These are phyloP conservation scores for Oithona nana DNA, from an alignment of 2,888 invertebrate genomes.

Conservation along the genomic window DNA sequence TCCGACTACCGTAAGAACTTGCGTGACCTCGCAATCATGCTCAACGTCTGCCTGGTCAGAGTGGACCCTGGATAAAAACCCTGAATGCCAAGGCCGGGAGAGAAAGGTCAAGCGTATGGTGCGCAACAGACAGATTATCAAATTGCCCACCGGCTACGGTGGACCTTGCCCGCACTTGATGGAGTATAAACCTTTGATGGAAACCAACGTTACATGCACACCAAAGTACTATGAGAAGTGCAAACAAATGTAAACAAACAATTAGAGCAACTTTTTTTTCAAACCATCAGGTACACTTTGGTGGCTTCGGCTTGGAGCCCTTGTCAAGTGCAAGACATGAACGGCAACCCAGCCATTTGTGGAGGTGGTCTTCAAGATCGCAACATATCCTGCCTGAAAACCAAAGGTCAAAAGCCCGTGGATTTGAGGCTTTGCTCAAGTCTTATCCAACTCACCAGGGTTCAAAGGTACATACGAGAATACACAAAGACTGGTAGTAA, in stretches of 20 bases:
- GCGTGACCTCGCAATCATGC: not conserved
- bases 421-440: constrained; percentile 35
- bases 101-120: not conserved
- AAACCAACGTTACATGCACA: not conserved
- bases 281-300: not conserved
- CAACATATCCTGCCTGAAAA: not conserved
- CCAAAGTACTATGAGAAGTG: not conserved
- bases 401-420: constrained; percentile 26
- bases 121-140: not conserved
- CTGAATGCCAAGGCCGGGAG: not conserved
- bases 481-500: not conserved
- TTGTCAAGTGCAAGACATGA: not conserved
- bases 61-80: not conserved
- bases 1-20: not conserved
- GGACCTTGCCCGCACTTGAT: not conserved
- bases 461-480: constrained; percentile 31
- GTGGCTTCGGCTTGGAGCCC: not conserved
- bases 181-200: not conserved
- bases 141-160: not conserved
- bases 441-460: constrained; percentile 34
- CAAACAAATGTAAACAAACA: not conserved
- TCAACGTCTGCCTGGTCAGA: not conserved
- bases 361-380: constrained; percentile 6
- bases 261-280: not conserved
- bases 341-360: not conserved